Base-by-base conservation (phyloP, 2,113 vertebrate genomes). In the Eretmochelys imbricata region DNA sequence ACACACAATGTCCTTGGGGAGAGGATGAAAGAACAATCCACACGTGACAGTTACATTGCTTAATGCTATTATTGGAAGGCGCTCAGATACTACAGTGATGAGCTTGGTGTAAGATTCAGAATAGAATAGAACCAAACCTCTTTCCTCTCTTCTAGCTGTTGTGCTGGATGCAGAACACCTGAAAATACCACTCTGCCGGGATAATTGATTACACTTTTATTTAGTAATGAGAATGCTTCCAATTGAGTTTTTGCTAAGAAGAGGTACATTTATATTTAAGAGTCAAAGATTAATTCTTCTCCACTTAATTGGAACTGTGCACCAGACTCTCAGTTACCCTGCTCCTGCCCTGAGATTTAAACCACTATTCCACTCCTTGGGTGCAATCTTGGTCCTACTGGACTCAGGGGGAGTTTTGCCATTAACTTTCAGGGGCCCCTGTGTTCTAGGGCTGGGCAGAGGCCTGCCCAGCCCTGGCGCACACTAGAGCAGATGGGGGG, bases 171-270 rank as follows among this genome's bases (percentile, higher is more conserved):
- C 59, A 87, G 69, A 91, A 12, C 54, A 91, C 80, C 88, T 83
- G 19, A 87, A 83, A 93, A 85, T 11, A 80, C 80, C 72, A 8
- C 65, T 80, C 84, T 88, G 84, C 59, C 65, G 72, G 46, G 29
- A 82, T 89, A 75, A 95, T 17, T 88, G 93, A 93, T 96, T 80
- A 86, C 90, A 31, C 80, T 92, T 92, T 90, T 91, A 89, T 94
- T 79, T 80, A 49, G 54, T 93, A 85, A 89, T 81, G 59, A 55
- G 88, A 91, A 85, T 84, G 78, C 89, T 55, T 59, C 84, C 86
- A 85, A 89, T 82, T 49, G 78, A 46, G 69, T 78, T 93, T 62
- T 95, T 49, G 69, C 89, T 57, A 84, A 93, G 75, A 86, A 85
- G 76, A 82, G 8, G 19, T 1, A 1, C 72, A 78, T 80, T n/a